Base-by-base conservation (phyloP, 2,888 invertebrate species). In the Eutolmus rufibarbis region DNA sequence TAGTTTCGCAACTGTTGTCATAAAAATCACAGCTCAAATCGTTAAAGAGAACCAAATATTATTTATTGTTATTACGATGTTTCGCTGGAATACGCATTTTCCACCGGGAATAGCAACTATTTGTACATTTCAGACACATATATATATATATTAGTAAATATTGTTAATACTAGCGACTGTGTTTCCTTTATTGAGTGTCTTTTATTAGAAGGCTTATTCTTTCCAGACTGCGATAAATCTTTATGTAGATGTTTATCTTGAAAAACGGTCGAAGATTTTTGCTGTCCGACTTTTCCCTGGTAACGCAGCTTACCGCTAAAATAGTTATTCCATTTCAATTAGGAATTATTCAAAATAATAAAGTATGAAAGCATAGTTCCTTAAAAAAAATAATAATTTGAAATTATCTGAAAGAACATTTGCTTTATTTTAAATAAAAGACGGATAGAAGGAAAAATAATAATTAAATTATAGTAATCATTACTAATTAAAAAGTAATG, bases 71-170 rank as follows among this genome's bases (percentile, higher is more conserved):
- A 40, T 40, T 12, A 37, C 12, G 37, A 82, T 23, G 28, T 66
- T 66, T 66, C 66, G 66, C 23, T 66, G 66, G 56, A 81, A 51
- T 78, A 43, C 78, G 34, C 78, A 46, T 79, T 51, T 79, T 46
- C 23, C 23, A 46, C 40, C 37, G 43, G 43, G 19, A 37, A 78
- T 78, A 46, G 40, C 51, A 79, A 40, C 16, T 46, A 79, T 57
- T 19, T 57, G 57, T 66, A 57, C 57, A 57, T 57, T 82, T 57
- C 57, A 82, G 7, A 37, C 51, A 34, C 2, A 34, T 34, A 34
- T 40, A 40, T 40, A 79, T 82, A 34, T 82, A 82, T 23, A 82
- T 81, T 81, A 82, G 66, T 66, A 66, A 56, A 57, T 66, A 57
- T 82, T 82, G 57, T 82, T 82, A 82, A 19, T 56, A 57, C 46